phyloP scores from a whole-genome alignment of 2,888 invertebrate genomes.

The Belgica antarctica region DNA sequence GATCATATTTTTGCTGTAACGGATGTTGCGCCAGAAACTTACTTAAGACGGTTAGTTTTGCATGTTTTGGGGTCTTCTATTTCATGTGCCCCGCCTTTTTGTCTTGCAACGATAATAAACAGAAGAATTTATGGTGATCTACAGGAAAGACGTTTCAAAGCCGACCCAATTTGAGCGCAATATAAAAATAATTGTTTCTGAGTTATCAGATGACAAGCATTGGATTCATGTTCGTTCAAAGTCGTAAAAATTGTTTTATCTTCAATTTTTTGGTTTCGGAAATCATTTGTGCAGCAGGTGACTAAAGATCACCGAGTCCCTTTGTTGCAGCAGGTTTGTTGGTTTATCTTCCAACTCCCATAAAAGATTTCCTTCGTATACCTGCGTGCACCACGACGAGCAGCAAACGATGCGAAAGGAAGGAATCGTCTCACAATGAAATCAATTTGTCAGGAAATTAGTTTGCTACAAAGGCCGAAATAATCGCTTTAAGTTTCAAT shows the following conservation, averaged over 20 bases:
- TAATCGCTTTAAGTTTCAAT: conserved; percentile 35
- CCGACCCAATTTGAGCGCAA: not conserved
- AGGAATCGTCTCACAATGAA: conserved; percentile 21
- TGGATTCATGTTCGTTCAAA: not conserved
- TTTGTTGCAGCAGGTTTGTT: conserved; percentile 1
- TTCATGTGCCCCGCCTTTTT: not conserved
- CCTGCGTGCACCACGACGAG: not conserved
- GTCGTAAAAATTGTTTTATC: not conserved
- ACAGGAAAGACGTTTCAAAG: too few relatives aligned
- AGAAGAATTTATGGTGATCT: not conserved
- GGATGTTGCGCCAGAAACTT: not conserved
- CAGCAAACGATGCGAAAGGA: conserved; percentile 19
- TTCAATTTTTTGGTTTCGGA: too few relatives aligned
- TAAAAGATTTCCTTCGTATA: conserved; percentile 15
- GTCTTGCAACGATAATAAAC: not conserved
- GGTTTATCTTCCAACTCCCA: not conserved
- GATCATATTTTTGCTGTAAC: conserved; percentile 8
- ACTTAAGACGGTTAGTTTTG: not conserved
- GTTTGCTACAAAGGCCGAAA: conserved; percentile 29
- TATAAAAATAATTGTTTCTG: not conserved
- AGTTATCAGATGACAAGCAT: conserved; percentile 1
- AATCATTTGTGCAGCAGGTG: conserved; percentile 29
- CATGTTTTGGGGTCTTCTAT: not conserved
- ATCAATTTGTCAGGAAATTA: conserved; percentile 44
- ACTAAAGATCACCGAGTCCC: conserved; percentile 22